Base-by-base conservation (phyloP, 2,113 vertebrate species). In the Platysternon megacephalum region DNA sequence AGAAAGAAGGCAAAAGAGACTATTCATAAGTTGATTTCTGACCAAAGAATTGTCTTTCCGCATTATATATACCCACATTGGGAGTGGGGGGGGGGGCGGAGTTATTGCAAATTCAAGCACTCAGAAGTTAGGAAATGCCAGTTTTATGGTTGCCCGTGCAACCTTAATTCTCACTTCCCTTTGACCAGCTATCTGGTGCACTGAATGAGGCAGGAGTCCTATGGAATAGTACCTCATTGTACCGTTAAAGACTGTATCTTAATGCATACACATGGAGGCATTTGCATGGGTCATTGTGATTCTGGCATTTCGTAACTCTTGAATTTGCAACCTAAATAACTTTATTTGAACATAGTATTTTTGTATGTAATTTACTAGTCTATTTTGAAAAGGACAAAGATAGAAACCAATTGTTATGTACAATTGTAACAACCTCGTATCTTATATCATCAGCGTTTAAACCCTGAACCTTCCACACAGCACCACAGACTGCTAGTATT, bases 381-480 rank as follows among this genome's bases (percentile, higher is more conserved):
- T 82, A 80, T 87, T 89, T 87, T 82, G 32, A 28, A 49, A 72
- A 84, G 39, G 29, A 58, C 19, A 53, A 65, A 92, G 84, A 85
- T 28, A 87, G 19, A 8, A 53, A 82, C 3, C 29, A 61, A 11
- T 89, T 80, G 87, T 76, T 52, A 1, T 0, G 1, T 65, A 39
- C 52, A 82, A 90, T 72, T 91, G 35, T 92, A 80, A 82, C 90
- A 28, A 83, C 11, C 72, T 95, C 6, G 49, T 82, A 42, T 46
- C 5, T 88, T 79, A 82, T 55, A 55, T 46, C 26, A 4, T 26
- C 39, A 26, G 11, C 5, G 7, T 90, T 91, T 86, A 32, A 90
- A 90, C 84, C 35, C 55, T 89, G 86, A 81, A 89, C 39, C 80
- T 89, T 92, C 32, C 39, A 42, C 83, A 78, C 26, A n/a, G 81